A percentile compares a stretch with the other conserved stretches of the same genome.
Evolutionary conservation across 2,113 vertebrate genomes (phyloP).

Genomic region (Ovibos moschatus): DNA sequence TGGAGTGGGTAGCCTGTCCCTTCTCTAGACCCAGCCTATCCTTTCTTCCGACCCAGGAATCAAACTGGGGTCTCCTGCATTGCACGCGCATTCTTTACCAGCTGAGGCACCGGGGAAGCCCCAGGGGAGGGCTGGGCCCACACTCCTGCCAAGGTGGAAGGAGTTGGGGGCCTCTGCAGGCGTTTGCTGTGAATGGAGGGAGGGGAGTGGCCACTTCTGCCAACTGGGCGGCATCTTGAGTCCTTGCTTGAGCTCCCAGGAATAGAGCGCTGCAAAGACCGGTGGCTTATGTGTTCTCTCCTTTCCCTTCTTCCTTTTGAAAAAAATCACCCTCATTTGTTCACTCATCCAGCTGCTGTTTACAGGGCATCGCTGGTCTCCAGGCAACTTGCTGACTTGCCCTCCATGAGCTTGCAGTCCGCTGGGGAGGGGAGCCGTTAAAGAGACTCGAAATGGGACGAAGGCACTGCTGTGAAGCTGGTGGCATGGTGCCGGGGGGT

Average conservation of each 20-base stretch:
- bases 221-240: not conserved
- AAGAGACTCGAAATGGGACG: accelerated
- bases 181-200: not conserved
- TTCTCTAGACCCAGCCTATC: not conserved
- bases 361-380: not conserved
- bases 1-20: not conserved
- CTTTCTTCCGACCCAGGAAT: not conserved
- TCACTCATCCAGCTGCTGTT: not conserved
- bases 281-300: not conserved
- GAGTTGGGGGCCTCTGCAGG: not conserved
- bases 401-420: not conserved
- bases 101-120: not conserved
- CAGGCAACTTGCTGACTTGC: not conserved
- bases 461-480: not conserved
- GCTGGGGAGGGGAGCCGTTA: not conserved
- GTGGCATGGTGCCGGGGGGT: not conserved
- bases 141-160: not conserved
- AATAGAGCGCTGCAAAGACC: not conserved
- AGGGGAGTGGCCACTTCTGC: not conserved
- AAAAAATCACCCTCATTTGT: not conserved
- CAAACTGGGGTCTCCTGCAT: not conserved
- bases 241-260: not conserved
- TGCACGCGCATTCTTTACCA: not conserved
- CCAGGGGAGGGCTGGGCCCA: not conserved
- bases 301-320: not conserved